phyloP scores from a whole-genome alignment of 2,797 vertebrate genomes.

The Sebastes hubbsi region DNA sequence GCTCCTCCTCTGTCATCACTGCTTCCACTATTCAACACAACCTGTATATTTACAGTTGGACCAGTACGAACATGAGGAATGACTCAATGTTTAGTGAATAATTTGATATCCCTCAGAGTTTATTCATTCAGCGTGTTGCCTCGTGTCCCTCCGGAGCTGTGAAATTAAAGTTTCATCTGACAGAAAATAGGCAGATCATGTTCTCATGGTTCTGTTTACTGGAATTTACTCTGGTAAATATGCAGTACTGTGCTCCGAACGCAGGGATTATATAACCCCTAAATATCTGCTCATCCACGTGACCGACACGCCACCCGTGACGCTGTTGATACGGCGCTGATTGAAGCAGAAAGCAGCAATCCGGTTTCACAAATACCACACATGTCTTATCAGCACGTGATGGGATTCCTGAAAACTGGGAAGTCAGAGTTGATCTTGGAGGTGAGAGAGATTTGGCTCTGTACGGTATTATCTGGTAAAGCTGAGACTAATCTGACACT shows the following conservation, averaged over 20 bases:
- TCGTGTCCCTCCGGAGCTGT: neutral
- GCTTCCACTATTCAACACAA: neutral
- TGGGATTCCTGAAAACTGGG: constrained; percentile 30
- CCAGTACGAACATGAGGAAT: neutral
- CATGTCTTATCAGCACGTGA: constrained; percentile 39
- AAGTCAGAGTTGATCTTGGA: constrained; percentile 41
- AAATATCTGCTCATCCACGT: neutral
- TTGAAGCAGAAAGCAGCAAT: constrained; percentile 22
- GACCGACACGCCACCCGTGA: constrained; percentile 1
- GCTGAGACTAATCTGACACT: constrained; percentile 22
- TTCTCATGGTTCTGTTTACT: neutral
- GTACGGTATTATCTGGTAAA: neutral
- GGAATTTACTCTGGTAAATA: neutral
- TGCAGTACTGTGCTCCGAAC: neutral
- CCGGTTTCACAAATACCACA: constrained; percentile 28
- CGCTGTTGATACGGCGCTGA: constrained; percentile 35
- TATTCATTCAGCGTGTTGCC: neutral
- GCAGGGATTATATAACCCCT: neutral
- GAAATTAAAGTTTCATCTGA: neutral
- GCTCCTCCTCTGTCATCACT: neutral
- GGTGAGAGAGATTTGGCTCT: neutral
- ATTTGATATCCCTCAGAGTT: neutral
- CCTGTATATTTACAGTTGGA: neutral
- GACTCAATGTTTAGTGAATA: neutral
- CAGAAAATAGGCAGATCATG: neutral